These are phyloP conservation scores for Propithecus coquereli DNA, from an alignment of 2,113 vertebrate genomes.

Conservation along the genomic window DNA sequence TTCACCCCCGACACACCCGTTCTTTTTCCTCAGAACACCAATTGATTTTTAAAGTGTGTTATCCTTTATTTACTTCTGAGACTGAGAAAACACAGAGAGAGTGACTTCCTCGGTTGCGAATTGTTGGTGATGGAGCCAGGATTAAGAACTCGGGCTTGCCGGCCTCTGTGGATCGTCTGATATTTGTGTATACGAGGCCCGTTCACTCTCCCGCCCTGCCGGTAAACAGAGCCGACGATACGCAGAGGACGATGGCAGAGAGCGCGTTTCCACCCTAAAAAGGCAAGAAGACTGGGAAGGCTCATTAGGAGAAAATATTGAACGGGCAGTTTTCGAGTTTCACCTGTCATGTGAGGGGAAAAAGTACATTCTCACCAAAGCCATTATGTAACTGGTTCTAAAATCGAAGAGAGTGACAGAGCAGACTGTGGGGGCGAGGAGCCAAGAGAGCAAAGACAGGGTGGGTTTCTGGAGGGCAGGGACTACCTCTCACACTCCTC, in stretches of 20 bases:
- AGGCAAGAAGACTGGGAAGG: background rate
- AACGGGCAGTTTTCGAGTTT: background rate
- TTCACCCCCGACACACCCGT: background rate
- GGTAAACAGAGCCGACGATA: constrained; percentile 11
- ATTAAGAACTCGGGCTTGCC: background rate
- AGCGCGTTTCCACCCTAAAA: background rate
- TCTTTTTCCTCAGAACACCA: background rate
- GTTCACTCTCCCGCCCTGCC: background rate
- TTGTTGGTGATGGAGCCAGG: background rate
- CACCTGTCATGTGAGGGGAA: background rate
- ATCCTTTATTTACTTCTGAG: constrained; percentile 53
- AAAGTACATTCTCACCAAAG: background rate
- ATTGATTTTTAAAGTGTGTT: constrained; percentile 18
- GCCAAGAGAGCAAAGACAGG: background rate
- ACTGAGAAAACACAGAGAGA: constrained; percentile 20
- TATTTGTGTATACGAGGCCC: background rate
- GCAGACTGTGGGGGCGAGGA: background rate
- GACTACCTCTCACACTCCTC: background rate
- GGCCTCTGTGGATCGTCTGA: background rate
- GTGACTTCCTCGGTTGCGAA: constrained; percentile 13
- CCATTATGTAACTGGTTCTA: background rate
- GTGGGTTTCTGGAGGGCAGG: rapidly evolving
- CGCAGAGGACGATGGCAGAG: background rate
- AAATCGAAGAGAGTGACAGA: rapidly evolving
- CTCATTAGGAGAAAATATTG: constrained; percentile 44